Evolutionary conservation across 2,113 vertebrate species (phyloP).

Genomic region (Synchiropus splendidus): DNA sequence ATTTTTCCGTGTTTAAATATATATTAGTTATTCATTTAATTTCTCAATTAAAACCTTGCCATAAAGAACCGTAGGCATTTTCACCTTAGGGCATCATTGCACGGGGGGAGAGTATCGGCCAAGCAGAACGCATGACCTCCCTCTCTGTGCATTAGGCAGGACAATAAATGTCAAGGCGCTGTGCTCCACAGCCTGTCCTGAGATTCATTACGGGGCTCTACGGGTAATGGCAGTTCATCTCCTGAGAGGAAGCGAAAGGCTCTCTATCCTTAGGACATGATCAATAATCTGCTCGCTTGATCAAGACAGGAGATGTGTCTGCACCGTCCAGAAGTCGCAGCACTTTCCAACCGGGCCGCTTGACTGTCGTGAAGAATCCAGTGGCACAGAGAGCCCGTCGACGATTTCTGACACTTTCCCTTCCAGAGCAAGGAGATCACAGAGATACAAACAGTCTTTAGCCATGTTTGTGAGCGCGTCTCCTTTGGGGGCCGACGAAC

Average conservation of each 20-base stretch:
- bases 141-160: slow-evolving; percentile 43
- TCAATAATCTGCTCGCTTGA: slow-evolving; percentile 54
- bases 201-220: slow-evolving; percentile 60
- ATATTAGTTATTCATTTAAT: no score
- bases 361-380: no score
- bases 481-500: slow-evolving; percentile 14
- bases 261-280: slow-evolving; percentile 52
- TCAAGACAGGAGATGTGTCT: slow-evolving; percentile 32
- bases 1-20: no score
- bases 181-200: slow-evolving; percentile 42
- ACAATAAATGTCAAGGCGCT: slow-evolving; percentile 67
- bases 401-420: no score
- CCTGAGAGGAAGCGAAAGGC: slow-evolving; percentile 51
- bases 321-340: slow-evolving; percentile 1
- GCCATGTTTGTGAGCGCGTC: slow-evolving; percentile 14
- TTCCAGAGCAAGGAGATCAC: slow-evolving; percentile 13
- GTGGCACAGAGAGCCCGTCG: no score
- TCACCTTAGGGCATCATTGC: slow-evolving; percentile 34
- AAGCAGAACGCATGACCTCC: slow-evolving; percentile 39
- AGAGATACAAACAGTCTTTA: slow-evolving; percentile 19
- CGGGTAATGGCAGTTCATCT: slow-evolving; percentile 55
- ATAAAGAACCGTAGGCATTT: slow-evolving; percentile 15
- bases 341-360: background rate
- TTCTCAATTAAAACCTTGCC: slow-evolving; percentile 11
- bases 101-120: slow-evolving; percentile 37